Base-by-base conservation (phyloP, 2,888 invertebrate species). In the Drosophila subquinaria region DNA sequence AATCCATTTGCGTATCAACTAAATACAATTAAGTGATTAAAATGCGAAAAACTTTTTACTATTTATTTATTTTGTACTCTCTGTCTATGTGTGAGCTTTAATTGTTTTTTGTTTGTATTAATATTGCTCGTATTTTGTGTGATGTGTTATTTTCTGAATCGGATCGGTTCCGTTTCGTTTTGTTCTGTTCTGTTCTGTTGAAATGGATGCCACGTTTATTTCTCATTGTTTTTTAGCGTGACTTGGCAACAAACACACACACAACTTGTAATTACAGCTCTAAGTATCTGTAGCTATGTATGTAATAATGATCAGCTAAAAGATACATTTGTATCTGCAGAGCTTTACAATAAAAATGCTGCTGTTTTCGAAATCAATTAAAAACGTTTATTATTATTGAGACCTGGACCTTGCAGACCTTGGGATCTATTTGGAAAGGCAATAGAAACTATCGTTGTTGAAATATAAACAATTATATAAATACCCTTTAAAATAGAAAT, bases 231-330 rank as follows among this genome's bases (percentile, higher is more conserved):
- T 48, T 17, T 40, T 73, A 51, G 76, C 76, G 76, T 76, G 76
- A 76, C 76, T 77, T 42, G 65, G 48, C 45, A 72, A 64, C 50
- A 35, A 35, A 76, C 43, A 23, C 43, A 20, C 38, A 40, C 10
- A 57, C 15, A 36, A 15, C 68, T 69, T 70, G 77, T 85, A 85
- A 85, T 88, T 88, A 85, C 74, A 73, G 70, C 69, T 43, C 43
- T 38, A 55, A 74, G 71, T 59, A 83, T 76, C 73, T 64, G 62
- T 71, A 53, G 43, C 73, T 59, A 48, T 67, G 52, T 47, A 53
- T 23, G 23, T 23, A 20, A 56, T 43, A 56, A 36, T 59, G 68
- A 73, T 74, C 69, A 50, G 45, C 60, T 42, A 45, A 40, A 53
- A 70, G 63, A 69, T 74, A 63, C 56, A 57, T 43, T 27, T 48